Percentiles rank a stretch among this genome's conserved stretches.
Evolutionary conservation across 2,888 invertebrate genomes (phyloP).

Genomic region (Scaptomyza caliginosa): DNA sequence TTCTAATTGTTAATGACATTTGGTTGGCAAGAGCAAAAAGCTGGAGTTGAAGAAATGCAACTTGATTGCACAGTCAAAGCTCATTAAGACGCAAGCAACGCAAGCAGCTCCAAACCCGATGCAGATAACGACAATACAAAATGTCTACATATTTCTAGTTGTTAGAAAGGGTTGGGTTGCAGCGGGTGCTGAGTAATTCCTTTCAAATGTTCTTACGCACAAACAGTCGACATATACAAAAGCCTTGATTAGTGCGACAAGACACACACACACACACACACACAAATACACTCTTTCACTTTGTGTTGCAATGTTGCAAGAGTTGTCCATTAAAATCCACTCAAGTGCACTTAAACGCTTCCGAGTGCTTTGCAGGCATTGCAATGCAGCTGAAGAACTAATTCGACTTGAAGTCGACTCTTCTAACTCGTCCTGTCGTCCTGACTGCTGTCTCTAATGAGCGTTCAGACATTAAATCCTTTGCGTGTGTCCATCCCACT

Average conservation of each 20-base stretch:
- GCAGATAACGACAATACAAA: slow-evolving; percentile 29
- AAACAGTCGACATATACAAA: slow-evolving; percentile 41
- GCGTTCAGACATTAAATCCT: slow-evolving; percentile 39
- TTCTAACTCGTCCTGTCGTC: slow-evolving; percentile 1
- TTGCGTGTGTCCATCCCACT: slow-evolving; percentile 17
- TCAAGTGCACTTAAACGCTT: slow-evolving; percentile 79
- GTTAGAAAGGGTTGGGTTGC: neutral
- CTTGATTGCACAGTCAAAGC: slow-evolving; percentile 55
- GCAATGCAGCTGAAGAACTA: slow-evolving; percentile 16
- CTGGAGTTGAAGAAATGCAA: slow-evolving; percentile 13
- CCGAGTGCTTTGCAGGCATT: slow-evolving; percentile 65
- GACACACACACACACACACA: slow-evolving; percentile 41
- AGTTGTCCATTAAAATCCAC: slow-evolving; percentile 76
- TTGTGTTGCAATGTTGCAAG: slow-evolving; percentile 29
- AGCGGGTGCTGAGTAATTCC: neutral
- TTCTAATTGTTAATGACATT: slow-evolving; percentile 52
- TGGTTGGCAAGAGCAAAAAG: slow-evolving; percentile 14
- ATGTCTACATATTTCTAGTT: slow-evolving; percentile 5
- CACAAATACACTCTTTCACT: slow-evolving; percentile 16
- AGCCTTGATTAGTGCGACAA: slow-evolving; percentile 72
- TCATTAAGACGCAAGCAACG: slow-evolving; percentile 46
- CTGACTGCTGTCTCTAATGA: slow-evolving; percentile 33
- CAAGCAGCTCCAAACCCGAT: neutral
- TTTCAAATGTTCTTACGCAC: slow-evolving; percentile 23
- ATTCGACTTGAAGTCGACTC: slow-evolving; percentile 18